phyloP scores from a whole-genome alignment of 2,113 vertebrate species.

The Platichthys stellatus region DNA sequence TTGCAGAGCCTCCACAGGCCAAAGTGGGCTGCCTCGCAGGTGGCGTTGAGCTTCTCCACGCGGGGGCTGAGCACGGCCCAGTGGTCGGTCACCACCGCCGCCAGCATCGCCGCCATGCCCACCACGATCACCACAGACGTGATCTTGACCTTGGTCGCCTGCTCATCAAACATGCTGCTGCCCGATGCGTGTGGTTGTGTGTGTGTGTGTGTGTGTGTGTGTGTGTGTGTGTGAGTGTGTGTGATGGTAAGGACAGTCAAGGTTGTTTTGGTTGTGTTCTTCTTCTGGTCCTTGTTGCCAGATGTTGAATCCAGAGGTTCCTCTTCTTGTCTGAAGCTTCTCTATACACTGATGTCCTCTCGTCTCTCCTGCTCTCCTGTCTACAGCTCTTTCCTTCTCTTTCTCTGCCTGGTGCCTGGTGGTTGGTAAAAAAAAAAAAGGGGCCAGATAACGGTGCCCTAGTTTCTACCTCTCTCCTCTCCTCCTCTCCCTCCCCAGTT shows the following conservation, averaged over 20 bases:
- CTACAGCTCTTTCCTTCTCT: slow-evolving; percentile 59
- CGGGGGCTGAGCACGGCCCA: slow-evolving; percentile 95
- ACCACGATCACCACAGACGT: slow-evolving; percentile 87
- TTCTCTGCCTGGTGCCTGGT: slow-evolving; percentile 70
- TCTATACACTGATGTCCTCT: slow-evolving; percentile 49
- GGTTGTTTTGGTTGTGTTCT: slow-evolving; percentile 16
- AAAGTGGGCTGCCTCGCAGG: slow-evolving; percentile 93
- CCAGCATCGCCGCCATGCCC: slow-evolving; percentile 87
- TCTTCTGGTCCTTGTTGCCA: slow-evolving; percentile 15
- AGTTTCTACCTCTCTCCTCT: slow-evolving; percentile 77
- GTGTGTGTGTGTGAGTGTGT: too few species aligned
- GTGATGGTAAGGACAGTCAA: slow-evolving; percentile 9
- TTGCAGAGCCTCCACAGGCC: slow-evolving; percentile 96
- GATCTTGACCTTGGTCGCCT: slow-evolving; percentile 89
- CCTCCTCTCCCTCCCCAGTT: slow-evolving; percentile 74
- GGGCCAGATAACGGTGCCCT: slow-evolving; percentile 84
- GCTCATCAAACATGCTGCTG: slow-evolving; percentile 84
- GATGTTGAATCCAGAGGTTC: slow-evolving; percentile 46
- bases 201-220: too few species aligned
- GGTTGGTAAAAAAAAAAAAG: slow-evolving; percentile 62
- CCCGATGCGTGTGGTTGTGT: not conserved
- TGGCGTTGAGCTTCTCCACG: slow-evolving; percentile 83
- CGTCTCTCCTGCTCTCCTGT: slow-evolving; percentile 50
- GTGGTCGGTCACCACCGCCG: slow-evolving; percentile 91
- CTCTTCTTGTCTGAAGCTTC: slow-evolving; percentile 39